A percentile compares a stretch with the other conserved stretches of the same genome.
phyloP scores from a whole-genome alignment of 2,113 vertebrate species.

The Glaucidium brasilianum region DNA sequence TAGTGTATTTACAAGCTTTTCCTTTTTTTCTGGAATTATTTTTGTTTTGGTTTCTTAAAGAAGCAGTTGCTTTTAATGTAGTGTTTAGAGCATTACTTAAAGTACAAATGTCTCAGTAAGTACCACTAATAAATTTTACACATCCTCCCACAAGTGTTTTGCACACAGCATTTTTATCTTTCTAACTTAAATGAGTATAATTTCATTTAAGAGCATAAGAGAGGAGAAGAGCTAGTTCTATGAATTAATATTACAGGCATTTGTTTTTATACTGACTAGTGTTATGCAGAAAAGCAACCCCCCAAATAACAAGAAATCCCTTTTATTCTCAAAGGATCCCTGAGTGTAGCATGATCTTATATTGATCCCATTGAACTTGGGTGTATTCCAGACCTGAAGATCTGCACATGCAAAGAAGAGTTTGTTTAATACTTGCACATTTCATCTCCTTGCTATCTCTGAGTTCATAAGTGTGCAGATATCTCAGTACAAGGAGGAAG shows the following conservation, averaged over 20 bases:
- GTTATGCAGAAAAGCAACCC: background rate
- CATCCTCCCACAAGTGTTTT: background rate
- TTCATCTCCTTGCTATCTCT: background rate
- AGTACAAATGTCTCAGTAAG: background rate
- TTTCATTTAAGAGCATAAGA: background rate
- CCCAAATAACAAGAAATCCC: background rate
- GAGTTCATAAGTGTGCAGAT: background rate
- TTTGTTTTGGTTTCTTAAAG: conserved; percentile 26
- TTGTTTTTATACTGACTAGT: background rate
- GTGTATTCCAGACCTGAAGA: background rate
- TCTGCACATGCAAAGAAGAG: background rate
- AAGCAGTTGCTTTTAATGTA: background rate
- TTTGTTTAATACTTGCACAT: background rate
- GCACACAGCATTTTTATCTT: background rate
- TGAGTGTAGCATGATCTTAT: background rate
- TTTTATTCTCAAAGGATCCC: background rate
- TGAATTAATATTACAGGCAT: background rate
- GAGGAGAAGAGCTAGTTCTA: background rate
- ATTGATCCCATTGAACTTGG: background rate
- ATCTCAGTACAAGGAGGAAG: background rate
- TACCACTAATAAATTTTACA: background rate
- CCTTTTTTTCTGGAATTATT: background rate
- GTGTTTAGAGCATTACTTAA: background rate
- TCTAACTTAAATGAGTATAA: background rate
- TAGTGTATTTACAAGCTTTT: background rate